Evolutionary conservation across 2,888 invertebrate species (phyloP), one percentile per base, ranked within the genome.

Genomic region (Acanthosepion pharaonis): DNA sequence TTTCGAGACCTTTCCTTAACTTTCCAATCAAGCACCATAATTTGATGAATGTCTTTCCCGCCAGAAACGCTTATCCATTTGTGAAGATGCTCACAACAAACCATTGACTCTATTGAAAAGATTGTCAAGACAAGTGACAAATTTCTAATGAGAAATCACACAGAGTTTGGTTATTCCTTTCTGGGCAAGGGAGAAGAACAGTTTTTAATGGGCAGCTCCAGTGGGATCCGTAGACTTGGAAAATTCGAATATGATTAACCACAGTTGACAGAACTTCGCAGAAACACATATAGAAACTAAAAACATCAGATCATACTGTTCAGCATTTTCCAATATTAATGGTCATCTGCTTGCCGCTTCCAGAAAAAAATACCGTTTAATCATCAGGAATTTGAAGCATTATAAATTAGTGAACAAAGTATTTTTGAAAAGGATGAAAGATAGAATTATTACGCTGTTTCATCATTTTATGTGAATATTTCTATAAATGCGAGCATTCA

Each of bases 51-150:
- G 78, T 78, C 78, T 78, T 59, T 78, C 78, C 33, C 78, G 78
- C 78, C 78, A 78, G 78, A 78, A 78, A 78, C 78, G 78, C 5
- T 59, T 25, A 59, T 59, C 59, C 59, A 23, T 59, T 59, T 23
- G 59, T 2, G 6, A 78, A n/a, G 78, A 78, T 78, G n/a, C 78
- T 78, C 78, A n/a, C 78, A 33, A 78, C 78, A 78, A 78, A 78
- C 78, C 78, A 78, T 78, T 78, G 78, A n/a, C n/a, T n/a, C 78
- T 18, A 78, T 78, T 78, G 78, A 78, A 78, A 78, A 78, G 78
- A 78, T 78, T 78, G 78, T 78, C n/a, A 78, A n/a, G 78, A 78
- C 78, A 78, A 78, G 78, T 78, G 78, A 78, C 78, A 78, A 78
- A 78, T 78, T n/a, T 78, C 78, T n/a, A 78, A 78, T 33, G 78